Conservation (phyloP, 2,888 invertebrate species). For the Leucania comma region DNA sequence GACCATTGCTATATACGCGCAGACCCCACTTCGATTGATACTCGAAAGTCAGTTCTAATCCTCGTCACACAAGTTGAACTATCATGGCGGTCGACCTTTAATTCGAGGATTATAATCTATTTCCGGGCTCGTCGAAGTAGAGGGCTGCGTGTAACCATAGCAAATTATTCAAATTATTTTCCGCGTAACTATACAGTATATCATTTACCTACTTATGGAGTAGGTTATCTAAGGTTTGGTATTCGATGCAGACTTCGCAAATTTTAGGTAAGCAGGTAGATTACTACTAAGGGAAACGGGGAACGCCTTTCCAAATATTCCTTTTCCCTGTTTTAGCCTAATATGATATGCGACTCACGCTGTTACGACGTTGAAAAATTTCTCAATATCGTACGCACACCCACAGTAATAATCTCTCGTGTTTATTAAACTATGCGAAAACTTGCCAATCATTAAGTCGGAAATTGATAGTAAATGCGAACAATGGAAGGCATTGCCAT, state of each 20-base stretch:
- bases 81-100: too few species aligned
- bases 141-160: too few species aligned
- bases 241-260: neutral
- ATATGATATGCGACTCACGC: slow-evolving; percentile 47
- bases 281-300: slow-evolving; percentile 21
- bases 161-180: too few species aligned
- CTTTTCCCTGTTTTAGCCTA: slow-evolving; percentile 25
- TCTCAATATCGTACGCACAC: slow-evolving; percentile 35
- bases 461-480: slow-evolving; percentile 25
- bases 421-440: slow-evolving; percentile 46
- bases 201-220: too few species aligned
- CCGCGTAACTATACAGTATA: too few species aligned
- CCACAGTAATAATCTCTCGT: slow-evolving; percentile 25
- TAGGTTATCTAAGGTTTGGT: neutral
- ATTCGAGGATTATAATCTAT: too few species aligned
- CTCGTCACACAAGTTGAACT: too few species aligned
- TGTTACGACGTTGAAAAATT: slow-evolving; percentile 44
- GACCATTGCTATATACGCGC: too few species aligned
- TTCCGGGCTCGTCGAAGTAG: too few species aligned
- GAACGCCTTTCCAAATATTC: slow-evolving; percentile 26
- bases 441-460: slow-evolving; percentile 14
- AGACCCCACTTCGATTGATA: too few species aligned
- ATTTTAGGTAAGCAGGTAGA: neutral
- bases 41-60: too few species aligned
- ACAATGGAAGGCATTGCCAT: slow-evolving; percentile 6